Percentiles rank a stretch among this genome's conserved stretches.
Evolutionary conservation across 2,797 vertebrate genomes (phyloP).

Genomic region (Neopelma chrysocephalum): DNA sequence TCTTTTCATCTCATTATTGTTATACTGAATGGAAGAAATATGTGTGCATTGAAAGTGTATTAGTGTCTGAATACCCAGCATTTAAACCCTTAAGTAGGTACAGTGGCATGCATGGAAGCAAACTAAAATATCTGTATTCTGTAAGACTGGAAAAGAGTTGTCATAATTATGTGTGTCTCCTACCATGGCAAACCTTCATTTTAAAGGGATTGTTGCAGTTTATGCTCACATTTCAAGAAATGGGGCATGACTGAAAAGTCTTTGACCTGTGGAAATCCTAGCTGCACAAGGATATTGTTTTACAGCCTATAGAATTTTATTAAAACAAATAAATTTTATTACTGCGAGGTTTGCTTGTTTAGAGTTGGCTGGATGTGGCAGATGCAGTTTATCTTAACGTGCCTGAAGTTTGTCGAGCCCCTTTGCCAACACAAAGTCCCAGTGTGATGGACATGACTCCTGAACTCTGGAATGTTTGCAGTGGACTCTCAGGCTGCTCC

Average conservation of each 20-base stretch:
- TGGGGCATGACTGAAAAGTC: conserved; percentile 41
- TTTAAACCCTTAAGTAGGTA: background rate
- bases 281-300: conserved; percentile 48
- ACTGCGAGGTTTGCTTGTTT: conserved; percentile 28
- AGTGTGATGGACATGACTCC: background rate
- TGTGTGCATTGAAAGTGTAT: background rate
- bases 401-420: background rate
- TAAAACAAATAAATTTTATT: conserved; percentile 61
- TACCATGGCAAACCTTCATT: background rate
- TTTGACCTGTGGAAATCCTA: conserved; percentile 59
- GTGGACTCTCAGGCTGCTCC: background rate
- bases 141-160: background rate
- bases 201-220: conserved; percentile 39
- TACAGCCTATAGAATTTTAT: conserved; percentile 50
- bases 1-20: background rate
- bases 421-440: background rate
- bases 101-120: background rate
- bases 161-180: background rate
- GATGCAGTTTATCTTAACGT: conserved; percentile 29
- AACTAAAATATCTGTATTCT: background rate
- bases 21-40: background rate
- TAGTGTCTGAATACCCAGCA: background rate
- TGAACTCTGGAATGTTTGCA: conserved; percentile 38
- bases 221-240: conserved; percentile 37
- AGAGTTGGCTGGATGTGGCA: conserved; percentile 19